Base-by-base conservation (phyloP, 1,140 invertebrate genomes). In the Sminthurinus signatus region DNA sequence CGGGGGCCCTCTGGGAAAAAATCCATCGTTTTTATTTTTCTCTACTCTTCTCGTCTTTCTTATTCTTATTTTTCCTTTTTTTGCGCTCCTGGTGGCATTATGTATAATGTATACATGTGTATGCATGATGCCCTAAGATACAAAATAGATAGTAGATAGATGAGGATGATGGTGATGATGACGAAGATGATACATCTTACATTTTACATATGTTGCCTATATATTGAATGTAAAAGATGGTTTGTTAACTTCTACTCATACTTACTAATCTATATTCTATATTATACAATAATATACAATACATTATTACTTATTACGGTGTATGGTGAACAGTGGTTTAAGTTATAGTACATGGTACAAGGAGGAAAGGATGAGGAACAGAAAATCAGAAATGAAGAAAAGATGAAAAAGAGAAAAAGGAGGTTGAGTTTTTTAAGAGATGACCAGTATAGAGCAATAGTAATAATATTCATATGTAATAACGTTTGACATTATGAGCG, bases 381-480 rank as follows among this genome's bases (percentile, higher is more conserved):
- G n/a, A n/a, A n/a, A n/a, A n/a, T n/a, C n/a, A n/a, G n/a, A n/a
- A n/a, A n/a, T n/a, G n/a, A n/a, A 8, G 23, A 25, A 48, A 21
- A 48, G 44, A 48, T 12, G 23, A 25, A n/a, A 21, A 48, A n/a
- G 44, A 21, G 44, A n/a, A 48, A 10, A 19, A 25, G 23, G 17
- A 19, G 44, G 32, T 36, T 36, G 32, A 36, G n/a, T n/a, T n/a
- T 36, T 36, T 36, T 36, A 36, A 36, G 32, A 5, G 5, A 36
- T 31, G 17, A 32, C 32, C 55, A 60, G 58, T 65, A 67, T 70
- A 61, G 60, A 70, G 64, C 59, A 62, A 67, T 70, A 67, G 66
- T 66, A 67, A 64, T 64, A 66, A 70, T 67, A 66, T 67, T 67
- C 64, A 64, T 62, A 61, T 64, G 54, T 65, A 67, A 64, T 65